phyloP scores from a whole-genome alignment of 2,113 vertebrate genomes.

The Mellivora capensis region DNA sequence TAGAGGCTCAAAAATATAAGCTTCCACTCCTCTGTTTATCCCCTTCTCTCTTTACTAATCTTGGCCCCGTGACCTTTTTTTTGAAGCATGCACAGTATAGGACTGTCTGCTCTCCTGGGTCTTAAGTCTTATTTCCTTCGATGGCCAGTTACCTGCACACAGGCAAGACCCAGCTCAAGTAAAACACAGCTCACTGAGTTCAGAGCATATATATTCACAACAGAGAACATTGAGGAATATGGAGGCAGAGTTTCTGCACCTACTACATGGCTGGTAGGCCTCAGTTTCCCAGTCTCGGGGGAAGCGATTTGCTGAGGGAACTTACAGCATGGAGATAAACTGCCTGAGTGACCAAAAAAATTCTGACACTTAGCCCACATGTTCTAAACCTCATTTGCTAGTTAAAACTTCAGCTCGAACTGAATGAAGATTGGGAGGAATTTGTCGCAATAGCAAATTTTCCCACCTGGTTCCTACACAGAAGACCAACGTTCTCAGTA shows the following conservation, averaged over 20 bases:
- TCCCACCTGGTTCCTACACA: not conserved
- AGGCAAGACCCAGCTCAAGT: not conserved
- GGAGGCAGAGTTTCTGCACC: not conserved
- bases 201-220: rapidly evolving
- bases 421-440: not conserved
- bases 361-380: not conserved
- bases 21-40: not conserved
- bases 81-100: not conserved
- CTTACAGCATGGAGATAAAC: not conserved
- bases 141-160: not conserved
- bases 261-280: rapidly evolving
- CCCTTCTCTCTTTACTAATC: not conserved
- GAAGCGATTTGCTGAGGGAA: not conserved
- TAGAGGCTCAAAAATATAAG: not conserved
- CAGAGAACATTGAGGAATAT: not conserved
- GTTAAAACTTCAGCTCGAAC: not conserved
- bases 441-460: not conserved
- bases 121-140: not conserved
- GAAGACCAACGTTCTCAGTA: not conserved
- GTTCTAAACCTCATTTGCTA: not conserved
- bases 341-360: not conserved
- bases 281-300: not conserved
- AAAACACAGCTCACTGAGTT: not conserved
- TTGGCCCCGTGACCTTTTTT: not conserved
- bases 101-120: not conserved